Evolutionary conservation across 2,113 vertebrate genomes (phyloP).

Genomic region (Tachuris rubrigastra): DNA sequence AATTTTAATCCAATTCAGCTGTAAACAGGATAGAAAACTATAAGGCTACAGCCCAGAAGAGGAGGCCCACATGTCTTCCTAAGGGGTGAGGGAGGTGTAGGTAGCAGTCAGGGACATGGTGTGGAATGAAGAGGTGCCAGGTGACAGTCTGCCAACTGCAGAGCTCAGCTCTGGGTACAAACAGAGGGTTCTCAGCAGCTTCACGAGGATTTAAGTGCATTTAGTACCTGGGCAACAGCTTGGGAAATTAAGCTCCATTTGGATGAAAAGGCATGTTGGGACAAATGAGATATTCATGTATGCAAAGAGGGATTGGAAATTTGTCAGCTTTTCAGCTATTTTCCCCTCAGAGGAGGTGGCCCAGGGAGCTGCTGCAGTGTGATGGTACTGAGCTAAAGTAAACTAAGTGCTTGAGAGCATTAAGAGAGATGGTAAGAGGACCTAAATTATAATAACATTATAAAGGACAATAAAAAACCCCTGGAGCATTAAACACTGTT

Average conservation of each 20-base stretch:
- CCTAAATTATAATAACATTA: background rate
- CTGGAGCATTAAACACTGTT: background rate
- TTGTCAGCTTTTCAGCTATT: background rate
- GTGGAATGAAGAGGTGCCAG: background rate
- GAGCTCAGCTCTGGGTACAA: background rate
- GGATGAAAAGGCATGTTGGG: background rate
- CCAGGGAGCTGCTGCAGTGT: background rate
- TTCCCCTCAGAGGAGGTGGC: background rate
- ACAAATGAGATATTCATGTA: background rate
- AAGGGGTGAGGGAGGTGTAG: background rate
- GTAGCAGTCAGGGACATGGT: background rate
- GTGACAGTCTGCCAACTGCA: background rate
- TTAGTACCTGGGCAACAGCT: background rate
- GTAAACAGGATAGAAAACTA: background rate
- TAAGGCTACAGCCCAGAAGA: background rate
- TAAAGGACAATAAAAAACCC: background rate
- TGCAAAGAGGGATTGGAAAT: background rate
- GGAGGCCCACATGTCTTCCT: background rate
- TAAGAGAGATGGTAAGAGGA: background rate
- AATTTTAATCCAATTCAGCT: background rate
- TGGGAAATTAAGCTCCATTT: background rate
- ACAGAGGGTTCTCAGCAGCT: background rate
- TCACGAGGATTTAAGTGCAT: background rate
- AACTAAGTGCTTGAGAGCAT: slow-evolving; percentile 24
- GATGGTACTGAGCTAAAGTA: background rate